Evolutionary conservation across 2,888 invertebrate genomes (phyloP), one percentile per base, ranked within the genome.

Genomic region (Congeria kusceri): DNA sequence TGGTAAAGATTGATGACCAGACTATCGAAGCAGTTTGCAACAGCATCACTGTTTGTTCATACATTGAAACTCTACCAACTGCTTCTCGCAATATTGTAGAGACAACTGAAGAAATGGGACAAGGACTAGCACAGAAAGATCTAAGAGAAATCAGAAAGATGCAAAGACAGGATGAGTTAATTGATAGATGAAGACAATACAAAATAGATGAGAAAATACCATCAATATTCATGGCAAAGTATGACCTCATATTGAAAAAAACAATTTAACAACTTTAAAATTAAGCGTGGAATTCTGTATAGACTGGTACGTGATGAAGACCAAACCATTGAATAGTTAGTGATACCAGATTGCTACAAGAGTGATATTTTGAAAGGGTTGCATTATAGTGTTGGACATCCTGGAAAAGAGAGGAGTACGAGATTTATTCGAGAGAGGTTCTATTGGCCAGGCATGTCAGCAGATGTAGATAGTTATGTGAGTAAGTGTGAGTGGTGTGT

Each of bases 131-230:
- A n/a, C 68, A 68, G 28, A 58, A 29, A 25, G 68, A 68, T 25
- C 11, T 58, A n/a, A 58, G 68, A 68, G 68, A 68, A 46, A 59
- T 68, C 7, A 57, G 67, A 25, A 58, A 59, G 58, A 59, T 18
- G n/a, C 58, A 68, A 18, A 58, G 58, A 20, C 11, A 59, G 18
- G 59, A 68, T 68, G 15, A 4, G 9, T n/a, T 68, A 28, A n/a
- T 56, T 53, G 57, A 46, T 1, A 67, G 29, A 57, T 67, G 57
- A 57, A 46, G 39, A 32, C 1, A 32, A 29, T 20, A 39, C 23
- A 29, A 20, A 1, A 67, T 32, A 20, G 68, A 68, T 25, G 25
- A 47, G 9, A 11, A 44, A 46, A 32, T 68, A 20, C 68, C 63
- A 63, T 20, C 18, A 58, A 25, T 13, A 23, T 44, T 23, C 4